These are phyloP conservation scores for Edolisoma coerulescens DNA, from an alignment of 2,113 vertebrate genomes.

Conservation along the genomic window DNA sequence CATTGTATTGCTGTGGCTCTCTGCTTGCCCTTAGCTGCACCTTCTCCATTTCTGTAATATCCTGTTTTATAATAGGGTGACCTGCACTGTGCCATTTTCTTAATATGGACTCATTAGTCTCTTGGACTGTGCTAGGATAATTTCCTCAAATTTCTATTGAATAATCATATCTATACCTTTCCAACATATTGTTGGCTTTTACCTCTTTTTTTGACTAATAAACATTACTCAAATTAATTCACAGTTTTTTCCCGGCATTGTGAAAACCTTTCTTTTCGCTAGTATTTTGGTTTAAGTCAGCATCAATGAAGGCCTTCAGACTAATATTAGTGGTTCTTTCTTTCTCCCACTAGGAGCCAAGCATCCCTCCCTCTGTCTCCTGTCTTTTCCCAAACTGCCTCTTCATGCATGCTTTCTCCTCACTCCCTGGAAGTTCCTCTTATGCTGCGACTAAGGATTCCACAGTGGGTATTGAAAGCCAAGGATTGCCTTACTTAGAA, in stretches of 20 bases:
- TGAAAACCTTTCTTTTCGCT: background rate
- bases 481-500: background rate
- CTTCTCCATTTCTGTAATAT: constrained; percentile 56
- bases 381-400: background rate
- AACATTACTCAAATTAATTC: constrained; percentile 23
- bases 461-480: background rate
- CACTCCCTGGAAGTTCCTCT: background rate
- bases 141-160: constrained; percentile 63
- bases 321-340: background rate
- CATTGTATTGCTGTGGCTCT: constrained; percentile 9
- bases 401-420: background rate
- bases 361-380: background rate
- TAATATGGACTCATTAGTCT: constrained; percentile 52
- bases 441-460: rapidly evolving
- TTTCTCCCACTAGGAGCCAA: background rate
- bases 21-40: constrained; percentile 29
- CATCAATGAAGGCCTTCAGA: background rate
- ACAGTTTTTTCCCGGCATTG: background rate
- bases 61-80: constrained; percentile 55
- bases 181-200: constrained; percentile 33
- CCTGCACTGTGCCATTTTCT: background rate
- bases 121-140: constrained; percentile 18
- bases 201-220: constrained; percentile 9
- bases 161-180: constrained; percentile 43
- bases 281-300: background rate